A percentile compares a stretch with the other conserved stretches of the same genome.
Conservation (phyloP, 2,888 invertebrate species). For the Drosophila nigritarsus region DNA sequence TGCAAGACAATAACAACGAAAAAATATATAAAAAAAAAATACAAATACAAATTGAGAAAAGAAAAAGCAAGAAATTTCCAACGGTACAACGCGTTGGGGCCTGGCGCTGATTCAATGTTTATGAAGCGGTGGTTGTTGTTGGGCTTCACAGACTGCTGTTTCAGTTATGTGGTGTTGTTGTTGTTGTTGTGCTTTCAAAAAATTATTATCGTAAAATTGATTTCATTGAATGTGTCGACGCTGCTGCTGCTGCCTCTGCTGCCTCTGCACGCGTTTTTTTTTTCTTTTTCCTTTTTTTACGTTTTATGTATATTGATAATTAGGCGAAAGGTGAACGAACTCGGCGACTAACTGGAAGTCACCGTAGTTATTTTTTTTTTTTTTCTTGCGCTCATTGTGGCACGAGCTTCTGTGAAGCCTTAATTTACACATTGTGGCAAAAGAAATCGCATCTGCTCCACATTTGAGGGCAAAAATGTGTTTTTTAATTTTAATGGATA, state of each 20-base stretch:
- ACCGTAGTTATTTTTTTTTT: slow-evolving; percentile 33
- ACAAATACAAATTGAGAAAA: slow-evolving; percentile 72
- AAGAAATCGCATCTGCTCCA: slow-evolving; percentile 69
- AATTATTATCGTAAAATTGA: slow-evolving; percentile 81
- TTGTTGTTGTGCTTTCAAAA: slow-evolving; percentile 71
- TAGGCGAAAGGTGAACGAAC: slow-evolving; percentile 81
- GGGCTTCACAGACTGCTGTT: slow-evolving; percentile 65
- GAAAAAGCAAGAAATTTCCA: slow-evolving; percentile 83
- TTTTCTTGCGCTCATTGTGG: slow-evolving; percentile 21
- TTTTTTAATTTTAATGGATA: background rate
- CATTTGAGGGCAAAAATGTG: background rate
- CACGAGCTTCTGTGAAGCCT: slow-evolving; percentile 51
- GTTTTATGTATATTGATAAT: slow-evolving; percentile 79
- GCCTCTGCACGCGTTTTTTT: slow-evolving; percentile 63
- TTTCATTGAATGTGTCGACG: slow-evolving; percentile 77
- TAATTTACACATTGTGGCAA: slow-evolving; percentile 69
- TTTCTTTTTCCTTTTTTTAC: slow-evolving; percentile 29
- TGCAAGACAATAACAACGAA: slow-evolving; percentile 79
- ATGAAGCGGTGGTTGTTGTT: slow-evolving; percentile 60
- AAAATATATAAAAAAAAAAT: slow-evolving; percentile 40
- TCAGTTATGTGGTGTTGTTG: slow-evolving; percentile 15
- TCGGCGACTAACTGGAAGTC: slow-evolving; percentile 54
- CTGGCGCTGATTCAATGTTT: slow-evolving; percentile 72
- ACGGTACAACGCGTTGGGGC: slow-evolving; percentile 75
- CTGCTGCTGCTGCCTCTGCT: slow-evolving; percentile 21